These are phyloP conservation scores for Butorides virescens DNA, from an alignment of 2,113 vertebrate species.

Conservation along the genomic window DNA sequence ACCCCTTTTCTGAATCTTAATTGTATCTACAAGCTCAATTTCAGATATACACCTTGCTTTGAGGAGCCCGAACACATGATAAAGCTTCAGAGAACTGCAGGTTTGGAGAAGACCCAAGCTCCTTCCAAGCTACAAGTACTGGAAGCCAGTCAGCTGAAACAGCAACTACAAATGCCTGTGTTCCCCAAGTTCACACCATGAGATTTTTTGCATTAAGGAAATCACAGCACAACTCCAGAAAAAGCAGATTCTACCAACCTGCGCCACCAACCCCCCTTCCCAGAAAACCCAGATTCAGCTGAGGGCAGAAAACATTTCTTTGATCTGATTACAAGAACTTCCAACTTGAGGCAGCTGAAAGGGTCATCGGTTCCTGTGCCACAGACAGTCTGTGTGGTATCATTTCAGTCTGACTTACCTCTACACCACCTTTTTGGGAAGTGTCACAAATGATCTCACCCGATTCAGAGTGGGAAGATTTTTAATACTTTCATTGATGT, in stretches of 20 bases:
- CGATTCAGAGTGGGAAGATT: background rate
- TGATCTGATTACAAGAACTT: background rate
- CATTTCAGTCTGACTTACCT: background rate
- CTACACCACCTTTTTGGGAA: background rate
- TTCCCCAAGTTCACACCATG: background rate
- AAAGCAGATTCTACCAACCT: background rate
- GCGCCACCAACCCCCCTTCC: background rate
- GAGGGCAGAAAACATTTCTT: background rate
- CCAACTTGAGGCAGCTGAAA: background rate
- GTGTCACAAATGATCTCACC: background rate
- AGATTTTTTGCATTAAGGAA: background rate
- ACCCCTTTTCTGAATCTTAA: background rate
- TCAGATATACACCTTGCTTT: background rate
- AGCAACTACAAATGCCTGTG: background rate
- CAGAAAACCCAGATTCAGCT: background rate
- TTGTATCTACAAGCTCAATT: background rate
- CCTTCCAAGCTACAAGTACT: background rate
- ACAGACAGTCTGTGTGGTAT: background rate
- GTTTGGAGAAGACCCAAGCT: background rate
- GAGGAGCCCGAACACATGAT: background rate
- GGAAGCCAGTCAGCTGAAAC: background rate
- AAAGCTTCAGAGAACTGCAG: background rate
- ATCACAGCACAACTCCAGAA: background rate
- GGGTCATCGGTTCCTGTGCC: background rate
- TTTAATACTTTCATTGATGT: slow-evolving; percentile 7